These are phyloP conservation scores for Clivina fossor DNA, from an alignment of 2,888 invertebrate genomes.

Conservation along the genomic window DNA sequence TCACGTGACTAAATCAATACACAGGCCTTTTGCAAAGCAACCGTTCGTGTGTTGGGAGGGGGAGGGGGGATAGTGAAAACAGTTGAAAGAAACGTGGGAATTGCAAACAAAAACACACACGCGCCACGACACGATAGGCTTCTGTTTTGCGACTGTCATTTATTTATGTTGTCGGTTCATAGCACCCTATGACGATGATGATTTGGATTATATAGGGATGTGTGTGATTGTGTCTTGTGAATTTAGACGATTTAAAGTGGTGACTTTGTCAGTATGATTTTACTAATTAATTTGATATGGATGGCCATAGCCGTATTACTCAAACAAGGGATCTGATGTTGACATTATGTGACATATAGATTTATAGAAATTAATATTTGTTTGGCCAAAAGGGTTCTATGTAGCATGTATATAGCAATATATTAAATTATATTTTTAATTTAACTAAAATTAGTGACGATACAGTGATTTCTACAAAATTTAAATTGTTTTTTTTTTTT, in stretches of 20 bases:
- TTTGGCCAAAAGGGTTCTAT: no score
- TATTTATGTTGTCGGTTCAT: constrained; percentile 23
- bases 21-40: no score
- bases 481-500: background rate
- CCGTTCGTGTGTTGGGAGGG: constrained; percentile 44
- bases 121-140: no score
- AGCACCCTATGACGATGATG: no score
- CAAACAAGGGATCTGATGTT: constrained; percentile 17
- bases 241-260: constrained; percentile 19
- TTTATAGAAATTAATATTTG: no score
- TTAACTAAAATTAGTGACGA: no score
- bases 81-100: constrained; percentile 55
- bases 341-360: constrained; percentile 14
- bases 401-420: no score
- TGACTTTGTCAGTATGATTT: constrained; percentile 11
- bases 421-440: no score
- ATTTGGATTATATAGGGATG: no score
- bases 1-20: constrained; percentile 43
- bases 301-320: no score
- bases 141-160: constrained; percentile 27
- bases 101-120: constrained; percentile 51
- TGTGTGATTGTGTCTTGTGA: constrained; percentile 24
- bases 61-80: no score
- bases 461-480: background rate
- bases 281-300: constrained; percentile 26